Conservation (phyloP, 1,140 invertebrate species). For the Coptotermes formosanus region DNA sequence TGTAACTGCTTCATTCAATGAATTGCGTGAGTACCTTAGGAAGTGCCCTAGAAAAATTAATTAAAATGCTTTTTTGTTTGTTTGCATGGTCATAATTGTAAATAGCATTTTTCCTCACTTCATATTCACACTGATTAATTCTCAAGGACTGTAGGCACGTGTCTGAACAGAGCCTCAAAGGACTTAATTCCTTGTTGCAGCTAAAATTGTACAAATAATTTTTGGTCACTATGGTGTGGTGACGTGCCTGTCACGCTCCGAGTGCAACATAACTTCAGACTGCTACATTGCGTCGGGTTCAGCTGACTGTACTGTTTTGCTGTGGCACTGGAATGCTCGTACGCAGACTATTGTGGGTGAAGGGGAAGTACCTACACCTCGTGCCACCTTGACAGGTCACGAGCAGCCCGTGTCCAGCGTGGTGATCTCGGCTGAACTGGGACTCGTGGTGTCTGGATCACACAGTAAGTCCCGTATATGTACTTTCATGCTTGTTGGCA, state of each 20-base stretch:
- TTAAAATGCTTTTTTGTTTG: too few species aligned
- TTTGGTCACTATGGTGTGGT: slow-evolving; percentile 99
- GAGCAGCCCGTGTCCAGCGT: slow-evolving; percentile 92
- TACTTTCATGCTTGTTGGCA: too few species aligned
- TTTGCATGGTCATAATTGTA: too few species aligned
- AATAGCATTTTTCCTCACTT: too few species aligned
- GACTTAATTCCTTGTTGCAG: slow-evolving; percentile 55
- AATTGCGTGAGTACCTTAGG: too few species aligned
- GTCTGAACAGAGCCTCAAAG: too few species aligned
- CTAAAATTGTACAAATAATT: slow-evolving; percentile 96
- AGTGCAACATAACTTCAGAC: slow-evolving; percentile 97
- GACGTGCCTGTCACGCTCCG: slow-evolving; percentile 92
- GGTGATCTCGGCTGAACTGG: slow-evolving; percentile 95
- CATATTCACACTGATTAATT: too few species aligned
- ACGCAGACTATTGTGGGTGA: slow-evolving; percentile 96
- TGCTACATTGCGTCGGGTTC: slow-evolving; percentile 98
- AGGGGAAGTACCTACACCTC: slow-evolving; percentile 88
- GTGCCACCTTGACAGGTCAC: slow-evolving; percentile 95
- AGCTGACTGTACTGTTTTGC: slow-evolving; percentile 93
- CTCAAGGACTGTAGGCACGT: too few species aligned
- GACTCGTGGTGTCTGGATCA: slow-evolving; percentile 94
- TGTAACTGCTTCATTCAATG: too few species aligned
- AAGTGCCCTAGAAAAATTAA: too few species aligned
- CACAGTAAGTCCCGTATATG: slow-evolving; percentile 61
- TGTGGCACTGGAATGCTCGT: slow-evolving; percentile 98